Base-by-base conservation (phyloP, 2,797 vertebrate genomes). In the Mormyrus proboscirostris region DNA sequence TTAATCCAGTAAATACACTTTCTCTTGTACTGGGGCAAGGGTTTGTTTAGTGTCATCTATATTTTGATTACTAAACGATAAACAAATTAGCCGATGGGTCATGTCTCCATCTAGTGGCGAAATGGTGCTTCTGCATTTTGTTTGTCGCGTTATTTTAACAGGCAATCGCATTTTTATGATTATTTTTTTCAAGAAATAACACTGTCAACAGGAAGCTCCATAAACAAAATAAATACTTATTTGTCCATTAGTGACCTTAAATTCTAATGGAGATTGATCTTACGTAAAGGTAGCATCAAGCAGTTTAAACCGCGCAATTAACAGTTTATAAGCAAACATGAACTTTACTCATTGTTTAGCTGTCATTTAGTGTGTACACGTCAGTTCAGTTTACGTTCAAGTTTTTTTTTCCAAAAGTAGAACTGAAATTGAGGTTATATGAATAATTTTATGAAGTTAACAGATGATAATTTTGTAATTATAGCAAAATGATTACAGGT, bases 31-130 rank as follows among this genome's bases (percentile, higher is more conserved):
- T 79, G 41, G 6, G 38, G 44, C 73, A 41, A 79, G 7, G 14
- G 19, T 41, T 44, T 79, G 38, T 79, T 41, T 38, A 44, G 7
- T 44, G 33, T n/a, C 7, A 41, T 79, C 16, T 79, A 79, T 79
- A 69, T 73, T 73, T 79, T 79, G 6, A 79, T 79, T 79, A 44
- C 73, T n/a, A 10, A 79, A 79, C 73, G 38, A 79, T 44, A 73
- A 41, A 79, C 73, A 44, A 79, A 87, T 41, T 59, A 41, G 85
- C 33, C 14, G 53, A 57, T 86, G 33, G 29, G 33, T 41, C 86
- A 62, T 89, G 49, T 76, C 62, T 51, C 89, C 89, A 89, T 87
- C 84, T 86, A 87, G 49, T 87, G 84, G 50, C 53, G 3, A 87
- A 89, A 62, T 85, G n/a, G 25, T 85, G 73, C 38, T 79, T n/a